Conservation (phyloP, 2,113 vertebrate species). For the Lanius ludovicianus region DNA sequence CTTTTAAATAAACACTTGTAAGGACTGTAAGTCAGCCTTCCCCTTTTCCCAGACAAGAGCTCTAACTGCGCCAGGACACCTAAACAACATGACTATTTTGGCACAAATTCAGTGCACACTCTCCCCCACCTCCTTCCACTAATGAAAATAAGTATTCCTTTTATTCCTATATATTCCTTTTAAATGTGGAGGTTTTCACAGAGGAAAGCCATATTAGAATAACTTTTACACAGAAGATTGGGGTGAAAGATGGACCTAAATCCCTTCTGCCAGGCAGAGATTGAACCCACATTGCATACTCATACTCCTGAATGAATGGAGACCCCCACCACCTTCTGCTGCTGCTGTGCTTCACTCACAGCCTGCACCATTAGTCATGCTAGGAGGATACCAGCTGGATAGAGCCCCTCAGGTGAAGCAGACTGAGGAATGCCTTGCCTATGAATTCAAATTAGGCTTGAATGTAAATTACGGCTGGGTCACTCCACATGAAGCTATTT, state of each 20-base stretch:
- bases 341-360: neutral
- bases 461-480: neutral
- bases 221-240: neutral
- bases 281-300: neutral
- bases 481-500: neutral
- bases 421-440: constrained; percentile 33
- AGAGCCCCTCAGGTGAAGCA: constrained; percentile 47
- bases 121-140: neutral
- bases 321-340: neutral
- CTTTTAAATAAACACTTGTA: neutral
- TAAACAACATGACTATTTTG: neutral
- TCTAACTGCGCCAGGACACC: neutral
- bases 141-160: neutral
- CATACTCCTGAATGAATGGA: neutral
- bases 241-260: neutral
- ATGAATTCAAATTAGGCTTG: constrained; percentile 12
- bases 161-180: neutral
- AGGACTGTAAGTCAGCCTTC: neutral
- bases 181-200: neutral
- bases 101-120: neutral
- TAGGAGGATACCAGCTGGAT: constrained; percentile 8
- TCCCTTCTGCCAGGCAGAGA: neutral
- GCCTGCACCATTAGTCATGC: constrained; percentile 9
- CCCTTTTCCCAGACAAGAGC: neutral
- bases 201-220: neutral